phyloP scores from a whole-genome alignment of 2,797 vertebrate genomes.

The Orientallactaga sibirica region DNA sequence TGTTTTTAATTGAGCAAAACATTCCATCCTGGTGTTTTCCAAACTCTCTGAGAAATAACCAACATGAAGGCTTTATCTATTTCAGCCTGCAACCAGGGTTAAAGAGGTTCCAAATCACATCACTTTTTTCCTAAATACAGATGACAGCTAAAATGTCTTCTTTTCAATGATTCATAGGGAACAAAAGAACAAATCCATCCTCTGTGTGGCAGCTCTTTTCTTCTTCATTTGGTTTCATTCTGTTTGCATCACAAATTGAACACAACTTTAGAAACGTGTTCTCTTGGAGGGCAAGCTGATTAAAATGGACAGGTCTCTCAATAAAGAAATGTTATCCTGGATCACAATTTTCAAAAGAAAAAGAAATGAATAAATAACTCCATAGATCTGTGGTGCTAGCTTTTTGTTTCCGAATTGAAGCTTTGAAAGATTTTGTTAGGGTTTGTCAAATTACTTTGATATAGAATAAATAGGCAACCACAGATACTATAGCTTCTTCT shows the following conservation, averaged over 20 bases:
- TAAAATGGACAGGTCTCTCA: conserved; percentile 61
- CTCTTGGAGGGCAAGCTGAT: conserved; percentile 58
- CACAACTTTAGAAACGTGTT: neutral
- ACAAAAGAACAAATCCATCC: conserved; percentile 66
- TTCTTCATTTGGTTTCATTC: conserved; percentile 59
- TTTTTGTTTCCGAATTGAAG: conserved; percentile 11
- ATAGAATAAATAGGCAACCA: neutral
- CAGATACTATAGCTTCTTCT: neutral
- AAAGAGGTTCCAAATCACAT: conserved; percentile 49
- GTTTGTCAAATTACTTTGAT: conserved; percentile 64
- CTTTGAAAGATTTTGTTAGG: conserved; percentile 59
- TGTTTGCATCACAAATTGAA: conserved; percentile 7
- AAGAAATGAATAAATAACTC: conserved; percentile 42
- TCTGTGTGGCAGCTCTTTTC: neutral
- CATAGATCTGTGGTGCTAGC: neutral
- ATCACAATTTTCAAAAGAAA: conserved; percentile 47
- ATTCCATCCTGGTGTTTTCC: neutral
- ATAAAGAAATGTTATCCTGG: neutral
- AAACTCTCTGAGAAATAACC: conserved; percentile 35
- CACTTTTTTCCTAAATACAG: neutral
- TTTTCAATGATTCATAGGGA: conserved; percentile 63
- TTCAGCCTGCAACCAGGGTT: conserved; percentile 26
- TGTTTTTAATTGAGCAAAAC: conserved; percentile 4
- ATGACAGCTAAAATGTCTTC: conserved; percentile 57
- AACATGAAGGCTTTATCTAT: neutral